Evolutionary conservation across 2,113 vertebrate genomes (phyloP).

Genomic region (Alexandromys fortis): DNA sequence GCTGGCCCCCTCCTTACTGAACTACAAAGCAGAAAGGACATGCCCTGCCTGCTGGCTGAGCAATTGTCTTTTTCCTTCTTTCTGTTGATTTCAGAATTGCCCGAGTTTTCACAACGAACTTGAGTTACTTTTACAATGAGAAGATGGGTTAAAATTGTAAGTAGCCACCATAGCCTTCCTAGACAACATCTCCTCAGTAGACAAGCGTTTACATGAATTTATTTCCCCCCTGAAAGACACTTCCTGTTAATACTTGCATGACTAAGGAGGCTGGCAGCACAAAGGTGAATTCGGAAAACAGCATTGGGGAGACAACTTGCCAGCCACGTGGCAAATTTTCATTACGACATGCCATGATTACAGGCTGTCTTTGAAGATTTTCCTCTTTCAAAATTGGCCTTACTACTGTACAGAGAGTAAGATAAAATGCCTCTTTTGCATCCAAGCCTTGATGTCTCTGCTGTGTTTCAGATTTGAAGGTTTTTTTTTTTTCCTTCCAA

Average conservation of each 20-base stretch:
- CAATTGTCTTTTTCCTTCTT: background rate
- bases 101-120: background rate
- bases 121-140: background rate
- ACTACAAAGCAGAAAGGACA: background rate
- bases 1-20: fast-evolving
- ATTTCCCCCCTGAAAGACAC: background rate
- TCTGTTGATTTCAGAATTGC: background rate
- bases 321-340: background rate
- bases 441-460: conserved; percentile 51
- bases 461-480: conserved; percentile 53
- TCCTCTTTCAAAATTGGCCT: conserved; percentile 59
- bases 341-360: background rate
- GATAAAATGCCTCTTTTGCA: conserved; percentile 56
- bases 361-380: conserved; percentile 62
- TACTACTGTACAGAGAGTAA: conserved; percentile 58
- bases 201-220: background rate
- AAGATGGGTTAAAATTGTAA: background rate
- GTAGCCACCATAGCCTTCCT: background rate
- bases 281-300: background rate
- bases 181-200: too few relatives aligned
- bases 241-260: background rate
- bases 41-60: background rate
- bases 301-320: background rate
- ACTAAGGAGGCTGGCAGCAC: background rate
- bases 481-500: conserved; percentile 60